Evolutionary conservation across 2,113 vertebrate species (phyloP), one percentile per base, ranked within the genome.

Genomic region (Paramisgurnus dabryanus): DNA sequence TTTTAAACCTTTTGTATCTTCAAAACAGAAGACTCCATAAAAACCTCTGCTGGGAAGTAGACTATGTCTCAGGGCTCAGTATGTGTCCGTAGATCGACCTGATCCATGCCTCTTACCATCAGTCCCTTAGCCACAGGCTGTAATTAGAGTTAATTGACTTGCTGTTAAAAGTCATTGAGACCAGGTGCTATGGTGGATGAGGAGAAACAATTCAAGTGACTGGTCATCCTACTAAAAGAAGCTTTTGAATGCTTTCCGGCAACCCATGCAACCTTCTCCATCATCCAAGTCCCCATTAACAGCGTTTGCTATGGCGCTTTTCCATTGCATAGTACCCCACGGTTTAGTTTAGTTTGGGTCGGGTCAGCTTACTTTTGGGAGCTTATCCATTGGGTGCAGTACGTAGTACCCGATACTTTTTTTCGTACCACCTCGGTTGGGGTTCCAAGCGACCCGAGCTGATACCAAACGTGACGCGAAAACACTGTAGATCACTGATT

Each of bases 111-210:
- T 66, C 73, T 63, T 18, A 50, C 53, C 43, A 9, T 40, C 55
- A 6, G 34, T 12, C 61, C 57, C 34, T 69, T 39, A 60, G 63
- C 40, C 41, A 67, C 8, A 47, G 49, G 47, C 63, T 61, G 34
- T 85, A 82, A 87, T 78, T 69, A 78, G 18, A 65, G 68, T 78
- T 82, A 87, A 86, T 78, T 83, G 74, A 80, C 80, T 80, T 18
- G 18, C 68, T 69, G 55, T 55, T 47, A 41, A 70, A 80, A 75
- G 67, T 70, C 43, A 78, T 17, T 41, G 12, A 50, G 34, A 68
- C 12, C 65, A 66, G 67, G 65, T 50, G 64, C 67, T 70, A 4
- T 47, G 45, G 49, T 18, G 5, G 17, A 58, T n/a, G n/a, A 58
- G 2, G 45, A 18, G 13, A 58, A 58, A 58, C 18, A 58, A 6